phyloP scores from a whole-genome alignment of 2,797 vertebrate species.

The Triplophysa bombifrons region DNA sequence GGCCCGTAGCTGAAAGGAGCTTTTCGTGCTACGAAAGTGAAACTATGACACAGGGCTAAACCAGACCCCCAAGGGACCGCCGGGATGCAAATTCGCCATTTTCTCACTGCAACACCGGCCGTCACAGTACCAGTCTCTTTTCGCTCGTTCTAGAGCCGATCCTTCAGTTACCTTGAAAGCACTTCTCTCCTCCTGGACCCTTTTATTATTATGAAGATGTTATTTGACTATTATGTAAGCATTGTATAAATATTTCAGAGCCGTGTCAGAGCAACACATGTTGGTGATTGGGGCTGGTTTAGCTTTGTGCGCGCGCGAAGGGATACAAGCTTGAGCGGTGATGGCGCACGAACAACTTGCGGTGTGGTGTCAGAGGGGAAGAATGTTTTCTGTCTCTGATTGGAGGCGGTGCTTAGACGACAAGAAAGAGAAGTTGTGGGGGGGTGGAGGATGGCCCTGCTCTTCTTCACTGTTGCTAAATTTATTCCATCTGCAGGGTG shows the following conservation, averaged over 20 bases:
- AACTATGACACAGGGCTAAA: slow-evolving; percentile 58
- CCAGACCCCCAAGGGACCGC: slow-evolving; percentile 16
- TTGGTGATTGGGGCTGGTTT: background rate
- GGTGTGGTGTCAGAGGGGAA: slow-evolving; percentile 61
- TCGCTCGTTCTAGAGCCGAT: background rate
- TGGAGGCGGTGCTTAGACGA: slow-evolving; percentile 68
- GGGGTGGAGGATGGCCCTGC: slow-evolving; percentile 73
- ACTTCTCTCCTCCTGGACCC: slow-evolving; percentile 13
- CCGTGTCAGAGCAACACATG: slow-evolving; percentile 11
- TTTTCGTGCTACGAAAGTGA: slow-evolving; percentile 46
- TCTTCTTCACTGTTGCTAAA: slow-evolving; percentile 78
- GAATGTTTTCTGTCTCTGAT: slow-evolving; percentile 71
- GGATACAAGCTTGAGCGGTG: slow-evolving; percentile 43
- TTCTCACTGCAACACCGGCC: slow-evolving; percentile 34
- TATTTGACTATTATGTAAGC: slow-evolving; percentile 39
- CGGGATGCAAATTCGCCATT: slow-evolving; percentile 55
- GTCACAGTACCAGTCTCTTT: slow-evolving; percentile 17
- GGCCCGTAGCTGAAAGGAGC: slow-evolving; percentile 49
- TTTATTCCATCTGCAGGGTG: slow-evolving; percentile 85
- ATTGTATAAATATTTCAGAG: slow-evolving; percentile 25
- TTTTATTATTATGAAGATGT: slow-evolving; percentile 18
- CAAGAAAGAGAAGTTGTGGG: slow-evolving; percentile 62
- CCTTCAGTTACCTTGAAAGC: slow-evolving; percentile 38
- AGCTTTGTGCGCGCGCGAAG: slow-evolving; percentile 33
- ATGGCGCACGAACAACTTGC: slow-evolving; percentile 51